Evolutionary conservation across 2,797 vertebrate species (phyloP), one percentile per base, ranked within the genome.

Genomic region (Acomys russatus): DNA sequence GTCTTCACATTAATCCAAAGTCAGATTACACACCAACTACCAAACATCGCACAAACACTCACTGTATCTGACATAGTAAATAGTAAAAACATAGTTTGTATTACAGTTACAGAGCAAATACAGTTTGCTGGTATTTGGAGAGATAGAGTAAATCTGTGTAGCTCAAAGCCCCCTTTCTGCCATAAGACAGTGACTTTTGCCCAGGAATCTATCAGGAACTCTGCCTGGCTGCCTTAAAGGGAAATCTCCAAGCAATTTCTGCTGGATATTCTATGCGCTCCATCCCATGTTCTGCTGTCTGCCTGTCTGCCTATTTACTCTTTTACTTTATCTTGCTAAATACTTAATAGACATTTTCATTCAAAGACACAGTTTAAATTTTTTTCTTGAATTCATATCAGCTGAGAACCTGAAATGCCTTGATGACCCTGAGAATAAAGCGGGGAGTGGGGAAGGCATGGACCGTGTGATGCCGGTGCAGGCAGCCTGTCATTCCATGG

Each of bases 1-100:
- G 54, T 71, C 38, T 88, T 92, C 61, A 63, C 73, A 8, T 56
- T 80, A 91, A 89, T 66, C 38, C 14, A 77, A 92, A 96, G 51
- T 84, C 68, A 93, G 87, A 88, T 56, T 68, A 11, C 8, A 78
- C 17, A 61, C 22, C 44, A 88, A 68, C n/a, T 86, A 91, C 38
- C 30, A 64, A 80, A 44, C 23, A 64, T 49, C 76, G 20, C 49
- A 80, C 38, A 33, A 11, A 35, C 23, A 76, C 64, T 71, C 23
- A 44, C 49, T 90, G n/a, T 95, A 71, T 20, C 35, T 77, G 63
- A 10, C 44, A 85, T 33, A 61, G n/a, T 25, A 87, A 44, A 44
- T 44, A 44, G 44, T 44, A 44, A 44, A 44, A 4, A 44, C 44
- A 44, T 44, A 4, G 44, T 44, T 44, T 44, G 44, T 44, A 44